Conservation (phyloP, 2,888 invertebrate species). For the Spisula subtruncata region DNA sequence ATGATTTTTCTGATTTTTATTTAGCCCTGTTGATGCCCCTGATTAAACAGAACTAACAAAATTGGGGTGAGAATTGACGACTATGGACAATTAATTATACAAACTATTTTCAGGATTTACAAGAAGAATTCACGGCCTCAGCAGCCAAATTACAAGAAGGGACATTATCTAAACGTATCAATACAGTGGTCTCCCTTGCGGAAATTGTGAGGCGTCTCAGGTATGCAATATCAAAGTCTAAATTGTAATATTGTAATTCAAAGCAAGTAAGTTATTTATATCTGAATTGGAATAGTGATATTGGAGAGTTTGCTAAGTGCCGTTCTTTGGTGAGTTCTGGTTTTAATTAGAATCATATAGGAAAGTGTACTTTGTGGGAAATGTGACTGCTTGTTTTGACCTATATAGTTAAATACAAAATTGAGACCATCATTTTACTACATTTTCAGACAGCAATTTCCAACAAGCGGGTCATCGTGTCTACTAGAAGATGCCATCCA, state of each 20-base stretch:
- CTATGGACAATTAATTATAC: too few species aligned
- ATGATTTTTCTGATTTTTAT: too few species aligned
- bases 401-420: too few species aligned
- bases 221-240: constrained; percentile 63
- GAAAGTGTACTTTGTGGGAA: too few species aligned
- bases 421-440: neutral
- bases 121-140: constrained; percentile 74
- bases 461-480: constrained; percentile 74
- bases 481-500: constrained; percentile 79
- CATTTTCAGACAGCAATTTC: constrained; percentile 80
- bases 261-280: too few species aligned
- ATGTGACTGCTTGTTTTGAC: too few species aligned
- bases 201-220: constrained; percentile 76
- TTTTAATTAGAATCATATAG: too few species aligned
- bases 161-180: constrained; percentile 69
- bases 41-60: too few species aligned
- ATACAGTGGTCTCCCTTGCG: constrained; percentile 68
- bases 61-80: too few species aligned
- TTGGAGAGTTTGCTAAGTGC: too few species aligned
- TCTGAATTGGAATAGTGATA: neutral
- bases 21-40: too few species aligned
- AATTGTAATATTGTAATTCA: neutral
- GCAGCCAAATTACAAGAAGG: constrained; percentile 76
- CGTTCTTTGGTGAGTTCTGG: too few species aligned
- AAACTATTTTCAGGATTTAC: constrained; percentile 71